Evolutionary conservation across 2,797 vertebrate genomes (phyloP).

Genomic region (Rhinogobio ventralis): DNA sequence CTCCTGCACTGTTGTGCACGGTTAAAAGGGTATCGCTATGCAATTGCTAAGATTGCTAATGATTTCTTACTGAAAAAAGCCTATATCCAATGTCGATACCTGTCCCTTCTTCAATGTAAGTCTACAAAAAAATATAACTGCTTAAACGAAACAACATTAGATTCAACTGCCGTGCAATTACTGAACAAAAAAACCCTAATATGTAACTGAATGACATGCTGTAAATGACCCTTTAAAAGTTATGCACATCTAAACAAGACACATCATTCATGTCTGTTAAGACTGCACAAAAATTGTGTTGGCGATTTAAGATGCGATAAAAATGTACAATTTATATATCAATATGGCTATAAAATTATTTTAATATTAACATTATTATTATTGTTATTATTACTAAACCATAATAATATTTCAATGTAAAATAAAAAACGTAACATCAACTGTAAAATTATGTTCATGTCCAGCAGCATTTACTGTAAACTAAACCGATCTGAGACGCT

Average conservation of each 20-base stretch:
- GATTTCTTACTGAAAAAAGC: background rate
- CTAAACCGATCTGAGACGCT: background rate
- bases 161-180: background rate
- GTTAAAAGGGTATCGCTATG: background rate
- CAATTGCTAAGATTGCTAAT: background rate
- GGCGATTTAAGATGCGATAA: background rate
- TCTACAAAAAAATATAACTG: background rate
- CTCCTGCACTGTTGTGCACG: background rate
- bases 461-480: background rate
- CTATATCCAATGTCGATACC: background rate
- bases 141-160: background rate
- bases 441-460: background rate
- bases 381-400: background rate
- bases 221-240: background rate
- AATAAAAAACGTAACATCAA: background rate
- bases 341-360: background rate
- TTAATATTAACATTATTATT: background rate
- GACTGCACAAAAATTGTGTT: background rate
- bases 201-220: too few relatives aligned
- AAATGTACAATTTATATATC: background rate
- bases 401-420: background rate
- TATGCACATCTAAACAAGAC: background rate
- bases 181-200: too few relatives aligned
- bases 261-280: background rate
- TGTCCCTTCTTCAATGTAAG: background rate